Base-by-base conservation (phyloP, 2,113 vertebrate genomes). In the Phylloscopus trochiloides region DNA sequence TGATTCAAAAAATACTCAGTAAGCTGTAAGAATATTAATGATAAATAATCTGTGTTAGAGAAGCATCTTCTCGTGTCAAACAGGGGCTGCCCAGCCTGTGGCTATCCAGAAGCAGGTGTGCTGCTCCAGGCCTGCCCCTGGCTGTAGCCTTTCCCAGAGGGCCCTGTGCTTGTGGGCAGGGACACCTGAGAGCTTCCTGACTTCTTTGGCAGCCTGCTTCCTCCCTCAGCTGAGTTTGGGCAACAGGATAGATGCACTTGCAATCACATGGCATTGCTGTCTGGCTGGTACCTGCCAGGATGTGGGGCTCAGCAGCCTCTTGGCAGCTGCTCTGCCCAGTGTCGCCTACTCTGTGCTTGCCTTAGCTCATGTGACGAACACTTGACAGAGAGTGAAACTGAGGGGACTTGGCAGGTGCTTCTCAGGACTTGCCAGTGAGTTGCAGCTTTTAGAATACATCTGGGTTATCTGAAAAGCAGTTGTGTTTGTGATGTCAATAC, bases 31-130 rank as follows among this genome's bases (percentile, higher is more conserved):
- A 75, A 47, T 75, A 48, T n/a, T 58, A 20, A 31, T 48, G 54
- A 55, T 24, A 67, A 67, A 55, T 14, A 28, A 77, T 3, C 17
- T 7, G 6, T 52, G n/a, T 82, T 45, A 12, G 11, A 28, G 26
- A 54, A 51, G 45, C 55, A 18, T 7, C 14, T 43, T 38, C 28
- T 29, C 2, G 1, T 47, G 66, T 70, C 15, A 2, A 11, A 15
- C 1, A 2, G 40, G 40, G 18, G 25, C 16, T 68, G 47, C 20
- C 31, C 20, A 7, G 1, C 1, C 0, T 5, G 21, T 7, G 10
- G n/a, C n/a, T 29, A 4, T 40, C 5, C 17, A 8, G 38, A 40
- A 12, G 21, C 4, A 5, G 9, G 1, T 12, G 1, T 19, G 31
- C 1, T 1, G n/a, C 68, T 73, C 66, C 3, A 1, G 54, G 29